Evolutionary conservation across 1,140 invertebrate species (phyloP).

Genomic region (Cyrtorhinus lividipennis): DNA sequence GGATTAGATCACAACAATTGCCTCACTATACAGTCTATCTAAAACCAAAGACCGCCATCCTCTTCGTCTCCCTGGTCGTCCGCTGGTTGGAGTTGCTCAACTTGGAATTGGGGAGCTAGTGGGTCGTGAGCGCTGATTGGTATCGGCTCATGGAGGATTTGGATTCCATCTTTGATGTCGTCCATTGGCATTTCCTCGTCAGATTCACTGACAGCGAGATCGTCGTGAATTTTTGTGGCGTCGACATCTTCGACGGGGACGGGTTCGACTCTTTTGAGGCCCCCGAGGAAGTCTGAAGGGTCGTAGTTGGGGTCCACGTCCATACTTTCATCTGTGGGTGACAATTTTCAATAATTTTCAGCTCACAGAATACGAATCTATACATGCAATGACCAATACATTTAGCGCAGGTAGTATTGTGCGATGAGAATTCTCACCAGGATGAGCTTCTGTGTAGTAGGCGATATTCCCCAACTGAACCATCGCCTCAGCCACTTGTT

Average conservation of each 20-base stretch:
- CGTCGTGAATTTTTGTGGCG: conserved; percentile 43
- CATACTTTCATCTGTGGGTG: conserved; percentile 50
- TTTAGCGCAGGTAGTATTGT: background rate
- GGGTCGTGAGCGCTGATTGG: background rate
- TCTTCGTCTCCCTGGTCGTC: conserved; percentile 32
- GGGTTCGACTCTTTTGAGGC: conserved; percentile 33
- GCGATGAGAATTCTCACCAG: conserved; percentile 9
- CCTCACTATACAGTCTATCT: no score
- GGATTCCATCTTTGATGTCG: conserved; percentile 8
- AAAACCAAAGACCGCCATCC: conserved; percentile 38
- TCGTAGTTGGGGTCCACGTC: conserved; percentile 75
- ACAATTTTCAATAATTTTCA: no score
- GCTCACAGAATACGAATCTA: conserved; percentile 5
- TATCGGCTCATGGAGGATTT: conserved; percentile 2
- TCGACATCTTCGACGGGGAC: conserved; percentile 18
- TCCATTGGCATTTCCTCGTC: conserved; percentile 45
- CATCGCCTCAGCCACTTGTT: conserved; percentile 71
- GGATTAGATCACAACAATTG: no score
- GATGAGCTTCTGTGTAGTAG: conserved; percentile 34
- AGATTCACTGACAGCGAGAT: conserved; percentile 64
- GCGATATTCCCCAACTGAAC: conserved; percentile 62
- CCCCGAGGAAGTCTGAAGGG: conserved; percentile 65
- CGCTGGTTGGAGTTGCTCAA: conserved; percentile 25
- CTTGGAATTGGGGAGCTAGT: conserved; percentile 22
- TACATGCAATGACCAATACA: no score